Evolutionary conservation across 2,797 vertebrate genomes (phyloP), one percentile per base, ranked within the genome.

Genomic region (Protosalanx chinensis): DNA sequence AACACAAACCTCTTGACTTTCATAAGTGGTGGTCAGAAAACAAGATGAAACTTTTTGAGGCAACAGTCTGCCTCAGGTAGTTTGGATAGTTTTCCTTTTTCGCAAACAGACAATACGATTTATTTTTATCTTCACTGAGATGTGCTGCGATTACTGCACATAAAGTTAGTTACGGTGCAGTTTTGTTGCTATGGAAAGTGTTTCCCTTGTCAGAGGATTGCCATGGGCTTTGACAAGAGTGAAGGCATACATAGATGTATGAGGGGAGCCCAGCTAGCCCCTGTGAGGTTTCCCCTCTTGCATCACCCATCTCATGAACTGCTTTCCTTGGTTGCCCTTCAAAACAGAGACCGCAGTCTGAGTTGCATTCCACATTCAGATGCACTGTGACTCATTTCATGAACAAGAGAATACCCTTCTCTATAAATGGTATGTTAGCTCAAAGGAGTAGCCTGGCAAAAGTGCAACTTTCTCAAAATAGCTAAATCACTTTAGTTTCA

Each of bases 181-280:
- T 72, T 72, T 68, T 71, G 87, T 89, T 88, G 82, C 88, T 84
- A 88, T 88, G 90, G 87, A 92, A 91, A 90, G 90, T 85, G 89
- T 90, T 90, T 90, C 88, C 89, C 89, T 89, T 78, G 71, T 88
- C 83, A 89, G 76, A 81, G 79, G 12, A 77, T 76, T 81, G 79
- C 80, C 79, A 85, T 18, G 83, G 86, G 80, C 89, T 87, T 86
- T 88, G 87, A 89, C 77, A 76, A 81, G 80, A 80, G 79, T 85
- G 80, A 84, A 81, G 83, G 79, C 56, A 73, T 74, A 60, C 79
- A 72, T 23, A 79, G 72, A 41, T 63, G 76, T 64, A 23, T 23
- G 67, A 67, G 74, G 76, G 68, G 74, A 59, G 72, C 78, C 68
- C 70, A 16, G 75, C 41, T 60, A 58, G 80, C 56, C 49, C 64